Evolutionary conservation across 2,888 invertebrate genomes (phyloP).

Genomic region (Herminia tarsipennalis): DNA sequence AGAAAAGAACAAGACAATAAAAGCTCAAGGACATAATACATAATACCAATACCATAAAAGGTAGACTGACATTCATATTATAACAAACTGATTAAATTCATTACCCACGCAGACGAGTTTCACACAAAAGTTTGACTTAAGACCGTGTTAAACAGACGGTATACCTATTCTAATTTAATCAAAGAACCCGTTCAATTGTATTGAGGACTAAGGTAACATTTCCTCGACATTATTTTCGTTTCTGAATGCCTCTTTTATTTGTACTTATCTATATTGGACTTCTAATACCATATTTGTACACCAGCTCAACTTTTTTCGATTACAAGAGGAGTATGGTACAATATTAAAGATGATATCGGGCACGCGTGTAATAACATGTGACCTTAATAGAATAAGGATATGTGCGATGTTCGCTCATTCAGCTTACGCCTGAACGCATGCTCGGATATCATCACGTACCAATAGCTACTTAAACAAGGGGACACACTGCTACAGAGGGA

Average conservation of each 20-base stretch:
- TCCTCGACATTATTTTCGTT: background rate
- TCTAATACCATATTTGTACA: slow-evolving; percentile 23
- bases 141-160: no score
- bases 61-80: no score
- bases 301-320: slow-evolving; percentile 30
- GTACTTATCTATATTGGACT: background rate
- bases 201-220: background rate
- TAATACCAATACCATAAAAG: no score
- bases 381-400: slow-evolving; percentile 65
- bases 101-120: no score
- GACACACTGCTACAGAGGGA: slow-evolving; percentile 23
- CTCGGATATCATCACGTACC: slow-evolving; percentile 47
- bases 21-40: no score
- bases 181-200: no score
- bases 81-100: no score
- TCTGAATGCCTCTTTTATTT: background rate
- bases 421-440: slow-evolving; percentile 47
- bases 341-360: slow-evolving; percentile 62
- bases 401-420: slow-evolving; percentile 47
- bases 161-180: no score
- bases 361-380: slow-evolving; percentile 56
- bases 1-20: no score
- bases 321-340: slow-evolving; percentile 39
- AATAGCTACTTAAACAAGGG: slow-evolving; percentile 31
- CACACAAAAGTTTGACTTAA: no score